Base-by-base conservation (phyloP, 2,797 vertebrate genomes). In the Buphagus erythrorhynchus region DNA sequence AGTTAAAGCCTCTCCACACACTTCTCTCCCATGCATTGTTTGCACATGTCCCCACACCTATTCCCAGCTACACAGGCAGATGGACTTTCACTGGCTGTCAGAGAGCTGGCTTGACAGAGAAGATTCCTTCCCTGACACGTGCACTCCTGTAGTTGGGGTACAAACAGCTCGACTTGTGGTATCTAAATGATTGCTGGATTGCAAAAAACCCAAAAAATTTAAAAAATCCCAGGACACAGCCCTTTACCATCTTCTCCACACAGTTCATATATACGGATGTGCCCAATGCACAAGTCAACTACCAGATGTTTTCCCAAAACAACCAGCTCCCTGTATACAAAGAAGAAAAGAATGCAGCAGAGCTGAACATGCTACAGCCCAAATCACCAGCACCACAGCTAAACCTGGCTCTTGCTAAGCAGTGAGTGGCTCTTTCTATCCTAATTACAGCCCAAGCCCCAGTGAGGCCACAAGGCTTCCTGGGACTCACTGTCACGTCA, bases 401-500 rank as follows among this genome's bases (percentile, higher is more conserved):
- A 20, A 68, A 57, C 26, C 78, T 68, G 5, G 18, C 14, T 63
- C 71, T 33, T 58, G n/a, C 38, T 35, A 26, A 57, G 58, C 58
- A 54, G 17, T 9, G 38, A 75, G 82, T 6, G 10, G 14, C 10
- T 51, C 5, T 55, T 61, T 25, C 1, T 1, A 21, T 55, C 49
- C 59, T 21, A 17, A 31, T 62, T 29, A 21, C 24, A 61, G 58
- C 25, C 52, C 35, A 15, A 22, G 29, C 8, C 46, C 43, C 42
- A 46, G 0, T 0, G 1, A 42, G 45, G n/a, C 20, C 66, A 43
- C 24, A 12, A 57, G 14, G 11, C 31, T 74, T 90, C 58, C 82
- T 10, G 65, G n/a, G 45, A 54, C 43, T 67, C 0, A 29, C 24
- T 52, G 58, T 7, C 66, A 33, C 29, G 43, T 17, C 35, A 78